Evolutionary conservation across 2,113 vertebrate species (phyloP), one percentile per base, ranked within the genome.

Genomic region (Galbula dea): DNA sequence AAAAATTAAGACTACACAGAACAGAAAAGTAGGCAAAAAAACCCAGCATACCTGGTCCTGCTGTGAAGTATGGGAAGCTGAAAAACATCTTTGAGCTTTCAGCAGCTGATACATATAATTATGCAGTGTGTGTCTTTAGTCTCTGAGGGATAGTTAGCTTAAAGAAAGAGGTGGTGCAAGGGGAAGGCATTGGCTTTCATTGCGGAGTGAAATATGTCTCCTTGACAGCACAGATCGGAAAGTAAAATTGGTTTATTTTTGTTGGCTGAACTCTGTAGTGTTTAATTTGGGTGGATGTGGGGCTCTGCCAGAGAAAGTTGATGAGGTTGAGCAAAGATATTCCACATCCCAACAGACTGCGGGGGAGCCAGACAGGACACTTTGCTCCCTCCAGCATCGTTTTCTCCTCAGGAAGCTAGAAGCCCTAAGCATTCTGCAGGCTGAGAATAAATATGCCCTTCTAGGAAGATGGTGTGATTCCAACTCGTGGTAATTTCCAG

Each of bases 231-330:
- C 37, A 67, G 63, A 74, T 54, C 51, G 17, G 26, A 34, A 66
- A 86, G 66, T 43, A 77, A 82, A 91, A 83, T 34, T 15, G 23
- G 51, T 45, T 92, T 89, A 37, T 94, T 92, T 95, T 79, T 89
- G 82, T 68, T 3, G 1, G 12, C 37, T 94, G 61, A 81, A 75
- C 48, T 90, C 67, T 62, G 51, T 55, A 62, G 34, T 36, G 15
- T 82, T 90, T 94, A 51, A 68, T 59, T 80, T 41, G 54, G 59
- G 24, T 46, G 19, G 71, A 48, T 51, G 12, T 9, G 9, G 32
- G 30, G n/a, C 48, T 76, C 6, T 62, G 61, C 52, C 58, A 16
- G 32, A 79, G 58, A 83, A 76, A 62, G 30, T 32, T 71, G 37
- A 45, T 68, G 59, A 63, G 36, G n/a, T 82, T 12, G 9, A 41